Evolutionary conservation across 2,888 invertebrate species (phyloP).

Genomic region (Callyntrura sp.): DNA sequence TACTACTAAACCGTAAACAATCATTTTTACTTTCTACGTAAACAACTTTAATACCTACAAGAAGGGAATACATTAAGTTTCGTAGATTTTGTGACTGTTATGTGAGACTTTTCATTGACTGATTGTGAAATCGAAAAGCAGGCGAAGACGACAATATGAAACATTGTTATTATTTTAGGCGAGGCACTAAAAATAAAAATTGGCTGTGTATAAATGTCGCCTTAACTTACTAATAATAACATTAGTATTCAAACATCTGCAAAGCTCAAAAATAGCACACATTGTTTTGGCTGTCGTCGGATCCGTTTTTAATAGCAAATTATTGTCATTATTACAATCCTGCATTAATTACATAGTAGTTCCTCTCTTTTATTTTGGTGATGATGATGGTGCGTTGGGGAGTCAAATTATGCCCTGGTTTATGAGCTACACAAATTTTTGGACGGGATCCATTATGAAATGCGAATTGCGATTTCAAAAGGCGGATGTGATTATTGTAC

Average conservation of each 20-base stretch:
- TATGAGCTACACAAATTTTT: conserved; percentile 2
- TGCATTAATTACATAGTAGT: background rate
- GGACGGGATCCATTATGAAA: conserved; percentile 68
- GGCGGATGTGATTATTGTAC: conserved; percentile 65
- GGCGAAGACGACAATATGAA: conserved; percentile 9
- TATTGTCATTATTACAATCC: conserved; percentile 10
- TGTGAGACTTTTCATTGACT: background rate
- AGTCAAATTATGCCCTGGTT: conserved; percentile 5
- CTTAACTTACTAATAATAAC: too few relatives aligned
- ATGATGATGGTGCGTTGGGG: too few relatives aligned
- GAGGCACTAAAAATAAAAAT: background rate
- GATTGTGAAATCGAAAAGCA: conserved; percentile 33
- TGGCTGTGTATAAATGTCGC: background rate
- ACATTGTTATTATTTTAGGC: conserved; percentile 1
- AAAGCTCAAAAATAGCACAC: background rate
- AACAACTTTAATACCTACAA: background rate
- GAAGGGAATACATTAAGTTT: background rate
- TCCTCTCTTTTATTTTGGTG: background rate
- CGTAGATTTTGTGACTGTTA: background rate
- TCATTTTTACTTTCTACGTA: conserved; percentile 17
- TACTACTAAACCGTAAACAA: conserved; percentile 2
- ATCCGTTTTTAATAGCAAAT: background rate
- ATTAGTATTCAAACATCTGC: too few relatives aligned
- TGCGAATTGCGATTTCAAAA: conserved; percentile 54
- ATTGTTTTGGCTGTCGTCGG: background rate